phyloP scores from a whole-genome alignment of 2,113 vertebrate species.

The Thamnaconus septentrionalis region DNA sequence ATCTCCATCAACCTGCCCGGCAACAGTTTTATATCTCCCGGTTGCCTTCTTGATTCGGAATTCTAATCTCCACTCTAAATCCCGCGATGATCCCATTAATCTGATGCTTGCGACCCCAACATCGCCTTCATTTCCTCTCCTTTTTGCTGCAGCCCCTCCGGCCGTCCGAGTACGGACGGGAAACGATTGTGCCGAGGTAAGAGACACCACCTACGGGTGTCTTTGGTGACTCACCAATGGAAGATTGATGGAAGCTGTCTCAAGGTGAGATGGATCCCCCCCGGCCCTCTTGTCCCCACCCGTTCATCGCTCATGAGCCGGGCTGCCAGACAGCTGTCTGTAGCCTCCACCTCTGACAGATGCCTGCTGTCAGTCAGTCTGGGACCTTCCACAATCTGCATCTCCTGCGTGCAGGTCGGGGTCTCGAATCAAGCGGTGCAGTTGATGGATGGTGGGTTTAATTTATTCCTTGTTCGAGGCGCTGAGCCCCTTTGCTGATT shows the following conservation, averaged over 20 bases:
- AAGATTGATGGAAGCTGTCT: conserved; percentile 60
- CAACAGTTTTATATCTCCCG: conserved; percentile 17
- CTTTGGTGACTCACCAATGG: conserved; percentile 32
- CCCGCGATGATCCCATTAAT: conserved; percentile 7
- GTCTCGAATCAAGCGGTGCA: conserved; percentile 27
- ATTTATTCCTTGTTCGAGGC: conserved; percentile 18
- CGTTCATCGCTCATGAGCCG: conserved; percentile 63
- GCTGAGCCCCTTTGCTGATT: conserved; percentile 11
- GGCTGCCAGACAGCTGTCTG: conserved; percentile 64
- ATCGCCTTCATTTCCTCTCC: conserved; percentile 7
- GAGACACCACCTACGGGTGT: conserved; percentile 31
- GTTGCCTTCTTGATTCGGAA: conserved; percentile 1
- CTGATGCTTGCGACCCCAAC: conserved; percentile 27
- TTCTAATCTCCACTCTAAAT: conserved; percentile 11
- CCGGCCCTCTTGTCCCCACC: conserved; percentile 45
- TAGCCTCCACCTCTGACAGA: conserved; percentile 64
- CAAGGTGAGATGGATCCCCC: conserved; percentile 56
- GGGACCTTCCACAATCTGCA: conserved; percentile 37
- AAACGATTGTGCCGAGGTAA: conserved; percentile 34
- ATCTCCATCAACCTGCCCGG: conserved; percentile 27
- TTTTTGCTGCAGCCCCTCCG: conserved; percentile 5
- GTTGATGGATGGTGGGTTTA: neutral
- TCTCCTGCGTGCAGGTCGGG: conserved; percentile 12
- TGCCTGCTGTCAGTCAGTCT: conserved; percentile 55
- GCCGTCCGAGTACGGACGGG: conserved; percentile 13